These are phyloP conservation scores for Fragum fragum DNA, from an alignment of 2,888 invertebrate genomes.

Conservation along the genomic window DNA sequence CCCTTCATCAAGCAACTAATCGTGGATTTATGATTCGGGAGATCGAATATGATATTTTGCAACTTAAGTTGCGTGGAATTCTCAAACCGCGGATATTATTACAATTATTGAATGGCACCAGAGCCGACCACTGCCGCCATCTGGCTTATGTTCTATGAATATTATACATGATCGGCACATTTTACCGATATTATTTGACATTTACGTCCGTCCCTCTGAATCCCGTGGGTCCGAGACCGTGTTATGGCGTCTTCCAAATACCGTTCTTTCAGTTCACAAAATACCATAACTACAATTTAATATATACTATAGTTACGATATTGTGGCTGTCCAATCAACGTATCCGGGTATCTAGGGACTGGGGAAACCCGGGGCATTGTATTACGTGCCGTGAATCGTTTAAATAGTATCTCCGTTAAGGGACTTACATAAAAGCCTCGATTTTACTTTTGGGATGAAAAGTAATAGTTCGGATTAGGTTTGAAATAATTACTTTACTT, in stretches of 20 bases:
- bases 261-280: too few species aligned
- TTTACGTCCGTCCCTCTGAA: constrained; percentile 32
- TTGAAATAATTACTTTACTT: constrained; percentile 66
- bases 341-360: constrained; percentile 24
- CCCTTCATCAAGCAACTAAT: constrained; percentile 66
- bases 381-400: constrained; percentile 27
- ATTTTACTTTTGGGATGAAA: constrained; percentile 66
- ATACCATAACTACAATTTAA: too few species aligned
- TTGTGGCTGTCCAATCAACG: too few species aligned
- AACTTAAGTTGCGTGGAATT: constrained; percentile 61
- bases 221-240: constrained; percentile 30
- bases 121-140: constrained; percentile 51
- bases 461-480: constrained; percentile 59
- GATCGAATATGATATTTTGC: constrained; percentile 64
- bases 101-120: constrained; percentile 62
- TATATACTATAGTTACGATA: too few species aligned
- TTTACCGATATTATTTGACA: constrained; percentile 43
- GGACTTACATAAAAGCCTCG: constrained; percentile 55
- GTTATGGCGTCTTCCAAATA: not conserved
- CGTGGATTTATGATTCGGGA: constrained; percentile 62
- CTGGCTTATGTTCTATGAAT: constrained; percentile 37
- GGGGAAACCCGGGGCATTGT: constrained; percentile 23
- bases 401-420: constrained; percentile 43
- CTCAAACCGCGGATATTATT: constrained; percentile 56
- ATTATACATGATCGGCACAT: not conserved